Base-by-base conservation (phyloP, 1,140 invertebrate genomes). In the Charaxes varanes region DNA sequence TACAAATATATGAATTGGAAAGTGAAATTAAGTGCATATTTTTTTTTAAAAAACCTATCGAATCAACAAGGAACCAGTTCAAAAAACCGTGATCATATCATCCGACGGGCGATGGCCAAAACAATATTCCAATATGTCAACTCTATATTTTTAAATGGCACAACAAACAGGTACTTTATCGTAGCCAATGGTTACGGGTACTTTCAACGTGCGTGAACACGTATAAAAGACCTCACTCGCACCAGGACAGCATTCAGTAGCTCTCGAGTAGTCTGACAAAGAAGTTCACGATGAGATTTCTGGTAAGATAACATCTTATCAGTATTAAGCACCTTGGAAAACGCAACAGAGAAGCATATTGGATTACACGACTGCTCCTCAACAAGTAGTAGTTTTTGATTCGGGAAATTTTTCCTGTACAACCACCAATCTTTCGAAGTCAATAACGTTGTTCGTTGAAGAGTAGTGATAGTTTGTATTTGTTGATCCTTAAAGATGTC, bases 201-300 rank as follows among this genome's bases (percentile, higher is more conserved):
- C 70, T 67, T 67, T 74, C 61, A 58, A 64, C 63, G 65, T 41
- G 46, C 36, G 31, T 43, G 6, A 30, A 31, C 45, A 35, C 33
- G 56, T 81, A 81, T 81, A 81, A 70, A 78, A 81, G 68, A 62
- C 44, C 46, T 33, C 35, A 23, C 41, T 21, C 13, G 35, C 34
- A 34, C 16, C 33, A 31, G 24, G 8, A 65, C 42, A 74, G 64
- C 36, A 81, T 78, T 81, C 77, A 81, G 77, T 81, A 81, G 77
- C 77, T 76, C 58, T 62, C 70, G 62, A 56, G 77, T 62, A 78
- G 77, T 78, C 77, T 70, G 52, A 70, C 51, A 63, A 63, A 73
- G 73, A 78, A 81, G 77, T 81, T 63, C 77, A 81, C 55, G 70
- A 81, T 81, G 77, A 81, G 77, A 81, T 81, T 81, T 57, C 73